Percentiles rank a stretch among this genome's conserved stretches.
phyloP scores from a whole-genome alignment of 2,888 invertebrate species.

The Rhodophaea formosa region DNA sequence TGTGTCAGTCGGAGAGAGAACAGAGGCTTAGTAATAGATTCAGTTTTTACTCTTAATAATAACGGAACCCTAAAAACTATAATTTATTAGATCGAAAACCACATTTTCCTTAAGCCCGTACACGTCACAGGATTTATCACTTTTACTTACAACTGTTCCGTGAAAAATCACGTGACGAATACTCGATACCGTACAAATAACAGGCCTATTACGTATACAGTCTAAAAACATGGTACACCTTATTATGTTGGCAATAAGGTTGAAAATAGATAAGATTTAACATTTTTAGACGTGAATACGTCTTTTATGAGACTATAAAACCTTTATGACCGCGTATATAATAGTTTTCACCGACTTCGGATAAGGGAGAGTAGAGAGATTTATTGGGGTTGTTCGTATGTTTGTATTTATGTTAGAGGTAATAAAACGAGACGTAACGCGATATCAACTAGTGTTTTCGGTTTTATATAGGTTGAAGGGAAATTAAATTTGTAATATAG shows the following conservation, averaged over 20 bases:
- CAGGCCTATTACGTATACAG: slow-evolving; percentile 7
- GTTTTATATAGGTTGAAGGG: not conserved
- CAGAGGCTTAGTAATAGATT: too few relatives aligned
- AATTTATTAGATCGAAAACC: not conserved
- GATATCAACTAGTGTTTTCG: slow-evolving; percentile 9
- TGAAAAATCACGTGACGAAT: slow-evolving; percentile 12
- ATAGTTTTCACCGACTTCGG: slow-evolving; percentile 18
- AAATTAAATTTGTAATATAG: not conserved
- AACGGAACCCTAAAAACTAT: not conserved
- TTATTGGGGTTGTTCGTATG: slow-evolving; percentile 8
- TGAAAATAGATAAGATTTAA: not conserved
- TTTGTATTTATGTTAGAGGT: slow-evolving; percentile 1
- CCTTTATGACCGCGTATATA: slow-evolving; percentile 13
- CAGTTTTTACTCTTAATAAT: too few relatives aligned
- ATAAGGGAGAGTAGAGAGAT: slow-evolving; percentile 15
- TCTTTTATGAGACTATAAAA: slow-evolving; percentile 15
- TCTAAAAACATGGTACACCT: not conserved
- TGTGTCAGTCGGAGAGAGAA: too few relatives aligned
- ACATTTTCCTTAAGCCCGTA: not conserved
- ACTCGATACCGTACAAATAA: slow-evolving; percentile 17
- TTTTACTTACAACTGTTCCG: not conserved
- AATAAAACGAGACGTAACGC: not conserved
- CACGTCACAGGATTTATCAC: not conserved
- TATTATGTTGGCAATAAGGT: not conserved
- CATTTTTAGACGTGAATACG: not conserved